Percentiles rank a stretch among this genome's conserved stretches.
These are phyloP conservation scores for Otolemur crassicaudatus DNA, from an alignment of 2,797 vertebrate genomes.

Conservation along the genomic window DNA sequence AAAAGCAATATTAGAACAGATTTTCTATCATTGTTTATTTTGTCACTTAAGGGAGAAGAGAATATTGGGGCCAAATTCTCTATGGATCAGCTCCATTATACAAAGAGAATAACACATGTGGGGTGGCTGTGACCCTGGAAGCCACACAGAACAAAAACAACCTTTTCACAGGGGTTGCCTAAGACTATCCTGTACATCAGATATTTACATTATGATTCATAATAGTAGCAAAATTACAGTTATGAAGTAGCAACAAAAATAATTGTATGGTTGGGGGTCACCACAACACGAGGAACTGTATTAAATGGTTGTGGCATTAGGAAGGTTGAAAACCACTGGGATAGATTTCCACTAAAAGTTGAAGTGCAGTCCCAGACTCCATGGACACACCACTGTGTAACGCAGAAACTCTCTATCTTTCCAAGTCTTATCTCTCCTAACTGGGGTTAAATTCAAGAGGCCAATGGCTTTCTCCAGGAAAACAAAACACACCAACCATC, in stretches of 20 bases:
- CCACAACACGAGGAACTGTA: too few species aligned
- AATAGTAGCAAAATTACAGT: too few species aligned
- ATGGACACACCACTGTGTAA: fast-evolving
- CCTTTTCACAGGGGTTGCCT: too few species aligned
- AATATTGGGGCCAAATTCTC: neutral
- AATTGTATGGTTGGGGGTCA: too few species aligned
- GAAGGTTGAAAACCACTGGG: too few species aligned
- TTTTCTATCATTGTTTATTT: constrained; percentile 1
- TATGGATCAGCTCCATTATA: neutral
- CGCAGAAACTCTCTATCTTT: fast-evolving
- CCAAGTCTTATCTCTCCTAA: neutral
- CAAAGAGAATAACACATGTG: neutral
- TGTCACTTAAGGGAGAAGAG: neutral
- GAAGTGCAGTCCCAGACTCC: neutral
- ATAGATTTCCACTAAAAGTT: neutral
- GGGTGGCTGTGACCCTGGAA: neutral
- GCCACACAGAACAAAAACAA: neutral
- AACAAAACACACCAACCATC: neutral
- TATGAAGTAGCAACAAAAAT: too few species aligned
- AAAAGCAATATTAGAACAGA: constrained; percentile 5
- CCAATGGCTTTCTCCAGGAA: neutral
- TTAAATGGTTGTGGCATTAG: too few species aligned
- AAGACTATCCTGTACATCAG: too few species aligned
- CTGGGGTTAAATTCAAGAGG: neutral
- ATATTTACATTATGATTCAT: too few species aligned